A percentile compares a stretch with the other conserved stretches of the same genome.
phyloP scores from a whole-genome alignment of 2,113 vertebrate genomes.

The Hippocampus mohnikei region DNA sequence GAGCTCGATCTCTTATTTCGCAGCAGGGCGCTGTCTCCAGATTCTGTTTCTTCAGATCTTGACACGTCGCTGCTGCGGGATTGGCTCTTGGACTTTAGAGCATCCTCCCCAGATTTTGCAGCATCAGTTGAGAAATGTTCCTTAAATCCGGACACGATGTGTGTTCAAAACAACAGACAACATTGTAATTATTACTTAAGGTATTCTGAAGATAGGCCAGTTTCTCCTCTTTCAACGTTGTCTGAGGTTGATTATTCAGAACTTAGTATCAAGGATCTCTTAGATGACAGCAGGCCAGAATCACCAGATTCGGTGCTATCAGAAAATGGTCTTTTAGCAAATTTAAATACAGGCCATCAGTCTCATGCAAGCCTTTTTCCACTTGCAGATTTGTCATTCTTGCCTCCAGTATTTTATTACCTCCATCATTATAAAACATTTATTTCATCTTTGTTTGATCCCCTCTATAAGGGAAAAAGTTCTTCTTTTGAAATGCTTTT shows the following conservation, averaged over 20 bases:
- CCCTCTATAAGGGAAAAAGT: slow-evolving; percentile 29
- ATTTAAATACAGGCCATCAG: not conserved
- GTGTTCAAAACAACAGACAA: not conserved
- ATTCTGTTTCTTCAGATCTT: slow-evolving; percentile 14
- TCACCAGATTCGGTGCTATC: not conserved
- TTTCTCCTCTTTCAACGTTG: not conserved
- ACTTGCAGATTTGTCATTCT: not conserved
- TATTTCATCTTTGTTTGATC: slow-evolving; percentile 44
- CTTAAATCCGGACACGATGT: not conserved
- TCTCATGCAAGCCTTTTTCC: not conserved
- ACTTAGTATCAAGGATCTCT: slow-evolving; percentile 6
- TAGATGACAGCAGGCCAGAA: slow-evolving; percentile 8
- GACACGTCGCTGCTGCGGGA: not conserved
- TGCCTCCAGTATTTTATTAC: not conserved
- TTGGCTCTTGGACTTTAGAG: slow-evolving; percentile 6
- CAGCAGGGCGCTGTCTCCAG: slow-evolving; percentile 12
- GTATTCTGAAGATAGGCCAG: slow-evolving; percentile 8
- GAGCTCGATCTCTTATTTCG: not conserved
- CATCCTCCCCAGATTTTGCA: slow-evolving; percentile 31
- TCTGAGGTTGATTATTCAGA: slow-evolving; percentile 8
- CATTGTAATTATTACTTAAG: slow-evolving; percentile 39
- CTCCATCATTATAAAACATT: slow-evolving; percentile 4
- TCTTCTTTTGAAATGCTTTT: not conserved
- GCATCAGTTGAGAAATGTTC: not conserved
- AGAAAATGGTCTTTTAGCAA: not conserved